Percentiles rank a stretch among this genome's conserved stretches.
Evolutionary conservation across 2,113 vertebrate species (phyloP).

Genomic region (Uropsilus gracilis): DNA sequence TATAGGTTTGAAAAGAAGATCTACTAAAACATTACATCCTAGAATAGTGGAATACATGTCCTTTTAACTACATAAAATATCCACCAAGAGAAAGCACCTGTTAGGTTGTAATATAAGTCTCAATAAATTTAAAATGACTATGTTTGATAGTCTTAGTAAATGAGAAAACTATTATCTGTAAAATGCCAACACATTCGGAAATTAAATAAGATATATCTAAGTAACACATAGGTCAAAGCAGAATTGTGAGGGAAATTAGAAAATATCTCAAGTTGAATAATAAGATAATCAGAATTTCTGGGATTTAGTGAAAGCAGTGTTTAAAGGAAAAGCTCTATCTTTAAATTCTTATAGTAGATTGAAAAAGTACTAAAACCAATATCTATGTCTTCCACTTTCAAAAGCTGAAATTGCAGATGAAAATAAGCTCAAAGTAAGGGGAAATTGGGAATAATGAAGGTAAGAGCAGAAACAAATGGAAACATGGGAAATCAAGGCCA

Average conservation of each 20-base stretch:
- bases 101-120: background rate
- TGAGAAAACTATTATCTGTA: background rate
- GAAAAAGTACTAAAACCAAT: slow-evolving; percentile 21
- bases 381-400: background rate
- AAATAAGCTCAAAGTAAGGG: background rate
- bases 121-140: background rate
- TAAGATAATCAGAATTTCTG: background rate
- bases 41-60: background rate
- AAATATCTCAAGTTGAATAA: background rate
- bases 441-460: slow-evolving; percentile 30
- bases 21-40: background rate
- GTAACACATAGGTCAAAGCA: background rate
- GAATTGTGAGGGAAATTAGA: background rate
- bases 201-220: slow-evolving; percentile 18
- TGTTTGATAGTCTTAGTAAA: slow-evolving; percentile 14
- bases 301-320: background rate
- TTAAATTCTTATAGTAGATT: background rate
- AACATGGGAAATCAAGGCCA: too few relatives aligned
- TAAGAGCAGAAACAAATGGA: background rate
- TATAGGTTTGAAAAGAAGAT: background rate
- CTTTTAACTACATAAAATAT: background rate
- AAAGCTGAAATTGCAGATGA: background rate
- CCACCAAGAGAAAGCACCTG: background rate
- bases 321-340: background rate
- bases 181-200: slow-evolving; percentile 15